A percentile compares a stretch with the other conserved stretches of the same genome.
phyloP scores from a whole-genome alignment of 2,797 vertebrate species.

The Thaleichthys pacificus region DNA sequence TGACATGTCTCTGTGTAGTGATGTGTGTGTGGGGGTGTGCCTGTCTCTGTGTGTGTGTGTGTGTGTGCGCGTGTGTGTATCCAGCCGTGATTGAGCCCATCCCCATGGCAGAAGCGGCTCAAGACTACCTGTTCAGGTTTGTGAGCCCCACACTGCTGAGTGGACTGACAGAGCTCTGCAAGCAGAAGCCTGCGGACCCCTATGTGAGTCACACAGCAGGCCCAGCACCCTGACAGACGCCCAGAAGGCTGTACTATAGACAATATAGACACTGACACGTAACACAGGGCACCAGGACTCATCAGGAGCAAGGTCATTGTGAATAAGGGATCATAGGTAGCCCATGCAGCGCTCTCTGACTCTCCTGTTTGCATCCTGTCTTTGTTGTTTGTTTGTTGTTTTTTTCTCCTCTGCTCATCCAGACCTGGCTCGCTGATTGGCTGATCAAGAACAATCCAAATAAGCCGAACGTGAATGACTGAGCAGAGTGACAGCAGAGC shows the following conservation, averaged over 20 bases:
- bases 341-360: not conserved
- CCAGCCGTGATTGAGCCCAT: slow-evolving; percentile 83
- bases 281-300: not conserved
- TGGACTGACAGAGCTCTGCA: slow-evolving; percentile 91
- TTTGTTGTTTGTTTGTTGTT: slow-evolving; percentile 1
- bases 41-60: not conserved
- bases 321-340: not conserved
- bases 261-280: not conserved
- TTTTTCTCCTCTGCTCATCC: slow-evolving; percentile 35
- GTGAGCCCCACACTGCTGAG: slow-evolving; percentile 83
- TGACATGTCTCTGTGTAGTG: not conserved
- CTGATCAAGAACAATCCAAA: slow-evolving; percentile 89
- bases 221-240: no score
- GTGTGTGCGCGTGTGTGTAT: slow-evolving; percentile 4
- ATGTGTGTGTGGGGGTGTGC: not conserved
- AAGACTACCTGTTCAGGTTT: slow-evolving; percentile 83
- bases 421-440: slow-evolving; percentile 97
- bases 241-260: not conserved
- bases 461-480: slow-evolving; percentile 76
- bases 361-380: not conserved
- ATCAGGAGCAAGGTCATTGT: not conserved
- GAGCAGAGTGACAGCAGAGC: slow-evolving; percentile 27
- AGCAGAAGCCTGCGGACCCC: slow-evolving; percentile 86
- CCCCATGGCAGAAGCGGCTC: slow-evolving; percentile 74
- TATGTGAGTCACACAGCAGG: slow-evolving; percentile 64